Evolutionary conservation across 1,140 invertebrate species (phyloP).

Genomic region (Drosophila ercepeae): DNA sequence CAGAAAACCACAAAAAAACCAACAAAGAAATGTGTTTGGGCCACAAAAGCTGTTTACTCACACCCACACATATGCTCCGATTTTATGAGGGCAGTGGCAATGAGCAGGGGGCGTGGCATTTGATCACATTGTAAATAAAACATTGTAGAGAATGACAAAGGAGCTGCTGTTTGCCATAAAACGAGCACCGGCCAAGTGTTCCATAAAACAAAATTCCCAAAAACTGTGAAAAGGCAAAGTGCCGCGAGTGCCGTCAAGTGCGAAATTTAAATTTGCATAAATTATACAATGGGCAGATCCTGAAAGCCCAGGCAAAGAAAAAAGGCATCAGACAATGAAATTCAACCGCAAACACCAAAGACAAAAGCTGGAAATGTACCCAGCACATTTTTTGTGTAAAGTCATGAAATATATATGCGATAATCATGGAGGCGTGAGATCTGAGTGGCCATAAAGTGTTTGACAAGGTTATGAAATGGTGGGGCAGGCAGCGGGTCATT

Average conservation of each 20-base stretch:
- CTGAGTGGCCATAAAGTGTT: slow-evolving; percentile 49
- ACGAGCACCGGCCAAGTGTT: slow-evolving; percentile 37
- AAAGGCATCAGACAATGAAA: slow-evolving; percentile 19
- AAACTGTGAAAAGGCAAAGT: slow-evolving; percentile 45
- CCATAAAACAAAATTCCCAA: slow-evolving; percentile 37
- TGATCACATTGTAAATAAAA: slow-evolving; percentile 51
- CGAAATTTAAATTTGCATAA: slow-evolving; percentile 55
- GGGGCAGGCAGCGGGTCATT: slow-evolving; percentile 1
- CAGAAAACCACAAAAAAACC: neutral
- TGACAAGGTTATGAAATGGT: slow-evolving; percentile 12
- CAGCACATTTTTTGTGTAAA: slow-evolving; percentile 44
- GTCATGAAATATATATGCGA: slow-evolving; percentile 53
- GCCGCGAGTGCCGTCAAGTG: slow-evolving; percentile 52
- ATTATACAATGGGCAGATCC: slow-evolving; percentile 47
- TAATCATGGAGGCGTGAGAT: slow-evolving; percentile 47
- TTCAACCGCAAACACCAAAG: slow-evolving; percentile 39
- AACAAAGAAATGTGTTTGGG: neutral
- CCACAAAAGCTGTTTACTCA: slow-evolving; percentile 10
- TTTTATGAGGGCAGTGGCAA: slow-evolving; percentile 43
- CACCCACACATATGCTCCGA: slow-evolving; percentile 26
- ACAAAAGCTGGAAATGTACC: slow-evolving; percentile 39
- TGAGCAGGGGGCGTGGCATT: slow-evolving; percentile 25
- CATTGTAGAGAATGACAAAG: slow-evolving; percentile 34
- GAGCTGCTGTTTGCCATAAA: slow-evolving; percentile 31
- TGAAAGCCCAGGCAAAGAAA: slow-evolving; percentile 1